Percentiles rank a stretch among this genome's conserved stretches.
Conservation (phyloP, 2,797 vertebrate genomes). For the Takifugu ocellatus region DNA sequence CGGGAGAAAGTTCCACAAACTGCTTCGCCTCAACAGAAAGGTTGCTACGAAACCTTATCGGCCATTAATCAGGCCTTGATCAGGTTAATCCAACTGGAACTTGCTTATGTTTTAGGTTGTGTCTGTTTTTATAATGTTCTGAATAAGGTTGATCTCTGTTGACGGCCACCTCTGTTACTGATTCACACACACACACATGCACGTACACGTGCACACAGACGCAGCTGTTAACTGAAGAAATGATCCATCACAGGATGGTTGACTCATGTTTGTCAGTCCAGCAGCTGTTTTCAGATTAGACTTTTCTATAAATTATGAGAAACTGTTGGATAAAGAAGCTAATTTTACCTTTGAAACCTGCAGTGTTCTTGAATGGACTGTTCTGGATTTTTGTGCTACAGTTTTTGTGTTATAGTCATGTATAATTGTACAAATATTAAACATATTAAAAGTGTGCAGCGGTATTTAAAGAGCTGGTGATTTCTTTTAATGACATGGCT, state of each 20-base stretch:
- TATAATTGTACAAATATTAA: slow-evolving; percentile 35
- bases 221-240: not conserved
- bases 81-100: no score
- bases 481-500: not conserved
- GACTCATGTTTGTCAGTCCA: not conserved
- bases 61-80: no score
- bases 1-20: not conserved
- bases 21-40: not conserved
- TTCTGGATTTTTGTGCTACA: slow-evolving; percentile 12
- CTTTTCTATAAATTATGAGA: slow-evolving; percentile 4
- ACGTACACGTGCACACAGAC: no score
- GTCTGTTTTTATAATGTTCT: not conserved
- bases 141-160: not conserved
- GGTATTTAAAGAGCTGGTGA: slow-evolving; percentile 5
- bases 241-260: not conserved
- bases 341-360: not conserved
- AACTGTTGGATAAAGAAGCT: not conserved
- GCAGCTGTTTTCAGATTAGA: not conserved
- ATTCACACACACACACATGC: not conserved
- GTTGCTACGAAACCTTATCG: not conserved
- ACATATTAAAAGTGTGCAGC: slow-evolving; percentile 54
- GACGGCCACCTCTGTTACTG: not conserved
- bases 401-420: slow-evolving; percentile 15
- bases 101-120: not conserved
- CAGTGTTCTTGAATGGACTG: slow-evolving; percentile 6